Base-by-base conservation (phyloP, 2,113 vertebrate genomes). In the Podarcis raffonei region DNA sequence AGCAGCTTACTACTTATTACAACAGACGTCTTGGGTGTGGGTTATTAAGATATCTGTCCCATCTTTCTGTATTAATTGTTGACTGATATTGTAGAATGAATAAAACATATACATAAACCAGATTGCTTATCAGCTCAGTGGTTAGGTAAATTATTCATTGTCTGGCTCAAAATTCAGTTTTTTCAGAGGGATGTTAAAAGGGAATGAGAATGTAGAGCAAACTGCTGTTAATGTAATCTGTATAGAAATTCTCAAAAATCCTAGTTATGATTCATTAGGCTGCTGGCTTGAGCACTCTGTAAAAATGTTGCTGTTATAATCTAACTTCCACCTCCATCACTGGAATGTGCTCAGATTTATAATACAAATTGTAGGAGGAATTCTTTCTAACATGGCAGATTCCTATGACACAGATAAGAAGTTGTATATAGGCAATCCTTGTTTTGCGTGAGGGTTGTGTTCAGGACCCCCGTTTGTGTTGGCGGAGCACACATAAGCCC, bases 1-100 rank as follows among this genome's bases (percentile, higher is more conserved):
- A 96, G 94, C 91, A 95, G 4, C 23, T 95, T 90, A 88, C 91
- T 93, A 35, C 84, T 76, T 89, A 87, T 80, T 77, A 78, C 48
- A 48, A 32, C 69, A 83, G 89, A 57, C 1, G 66, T 53, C 65
- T 12, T 62, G 77, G 59, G 4, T 82, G 23, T 74, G 53, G 4
- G 22, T 81, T 79, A 85, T 30, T 83, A 68, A 71, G 76, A 83
- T 16, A 3, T 62, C 59, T 62, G 18, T 62, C 59, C 32, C 22
- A 53, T n/a, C 13, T 69, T 22, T 30, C 2, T 2, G 37, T 77
- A 57, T 59, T 35, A 20, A 48, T 75, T 53, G 15, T 32, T 83
- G 30, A 68, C 32, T 66, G 53, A 27, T 76, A 27, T 66, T 77
- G 18, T 53, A 88, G 37, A 77, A 88, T 68, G 42, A 66, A 39